Conservation (phyloP, 1,140 invertebrate genomes). For the Andricus grossulariae region DNA sequence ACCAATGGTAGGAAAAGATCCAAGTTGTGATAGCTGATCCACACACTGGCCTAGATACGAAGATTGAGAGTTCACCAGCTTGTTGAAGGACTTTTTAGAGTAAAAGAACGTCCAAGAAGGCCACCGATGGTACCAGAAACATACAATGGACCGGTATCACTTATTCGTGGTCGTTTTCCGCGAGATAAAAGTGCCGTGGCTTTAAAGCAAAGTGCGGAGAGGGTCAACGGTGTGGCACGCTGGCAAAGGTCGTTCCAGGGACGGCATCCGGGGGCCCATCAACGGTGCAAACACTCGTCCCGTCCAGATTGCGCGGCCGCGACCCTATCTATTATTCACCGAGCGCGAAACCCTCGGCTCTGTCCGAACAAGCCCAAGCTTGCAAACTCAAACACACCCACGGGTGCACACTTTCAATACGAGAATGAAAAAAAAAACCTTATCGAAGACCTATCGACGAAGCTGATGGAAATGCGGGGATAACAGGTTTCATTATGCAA, state of each 20-base stretch:
- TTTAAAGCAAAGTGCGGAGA: constrained; percentile 44
- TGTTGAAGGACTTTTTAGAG: constrained; percentile 40
- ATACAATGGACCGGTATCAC: constrained; percentile 66
- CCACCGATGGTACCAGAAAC: constrained; percentile 49
- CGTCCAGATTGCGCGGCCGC: constrained; percentile 72
- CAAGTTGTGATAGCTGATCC: constrained; percentile 2
- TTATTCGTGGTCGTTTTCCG: constrained; percentile 72
- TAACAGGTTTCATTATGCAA: constrained; percentile 31
- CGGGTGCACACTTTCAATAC: constrained; percentile 12
- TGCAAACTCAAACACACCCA: constrained; percentile 22
- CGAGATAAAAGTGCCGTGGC: constrained; percentile 48
- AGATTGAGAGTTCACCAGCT: constrained; percentile 34
- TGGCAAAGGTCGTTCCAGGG: constrained; percentile 42
- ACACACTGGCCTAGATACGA: constrained; percentile 56
- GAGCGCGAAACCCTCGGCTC: constrained; percentile 52
- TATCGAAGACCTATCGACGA: constrained; percentile 20
- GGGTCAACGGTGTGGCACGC: constrained; percentile 43
- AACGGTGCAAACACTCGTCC: constrained; percentile 71
- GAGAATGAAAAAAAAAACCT: constrained; percentile 25
- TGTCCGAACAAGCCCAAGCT: constrained; percentile 36
- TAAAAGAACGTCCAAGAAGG: constrained; percentile 45
- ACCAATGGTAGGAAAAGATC: neutral
- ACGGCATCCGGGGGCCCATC: constrained; percentile 66
- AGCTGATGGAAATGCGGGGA: constrained; percentile 27
- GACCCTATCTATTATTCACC: constrained; percentile 74